Conservation (phyloP, 2,113 vertebrate species). For the Prolemur simus region DNA sequence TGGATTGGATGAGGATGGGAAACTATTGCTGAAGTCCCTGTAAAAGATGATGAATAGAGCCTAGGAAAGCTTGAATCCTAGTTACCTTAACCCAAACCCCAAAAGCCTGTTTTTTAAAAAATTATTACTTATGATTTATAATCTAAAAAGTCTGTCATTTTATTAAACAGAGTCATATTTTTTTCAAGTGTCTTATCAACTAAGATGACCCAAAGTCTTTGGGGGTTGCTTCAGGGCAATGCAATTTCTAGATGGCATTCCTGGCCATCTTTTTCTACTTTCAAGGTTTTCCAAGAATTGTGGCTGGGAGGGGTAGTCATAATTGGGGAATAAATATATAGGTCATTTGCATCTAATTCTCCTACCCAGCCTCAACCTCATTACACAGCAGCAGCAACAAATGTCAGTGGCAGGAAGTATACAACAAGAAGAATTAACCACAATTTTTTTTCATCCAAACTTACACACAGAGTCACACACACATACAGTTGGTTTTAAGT, state of each 20-base stretch:
- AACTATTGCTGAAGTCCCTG: background rate
- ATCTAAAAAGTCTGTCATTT: background rate
- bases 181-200: conserved; percentile 34
- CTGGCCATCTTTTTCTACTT: background rate
- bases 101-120: background rate
- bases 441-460: conserved; percentile 72
- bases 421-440: conserved; percentile 75
- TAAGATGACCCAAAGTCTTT: background rate
- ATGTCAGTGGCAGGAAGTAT: conserved; percentile 74
- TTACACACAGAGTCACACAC: conserved; percentile 53
- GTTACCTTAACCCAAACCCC: background rate
- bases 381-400: conserved; percentile 74
- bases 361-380: conserved; percentile 59
- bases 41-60: background rate
- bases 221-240: background rate
- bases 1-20: background rate
- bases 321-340: conserved; percentile 30
- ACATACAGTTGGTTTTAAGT: conserved; percentile 63
- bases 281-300: conserved; percentile 50
- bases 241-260: background rate
- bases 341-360: conserved; percentile 54
- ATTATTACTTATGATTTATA: conserved; percentile 23
- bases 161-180: conserved; percentile 20
- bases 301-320: background rate
- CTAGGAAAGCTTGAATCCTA: background rate